phyloP scores from a whole-genome alignment of 2,113 vertebrate genomes.

The Laticauda laticaudata region DNA sequence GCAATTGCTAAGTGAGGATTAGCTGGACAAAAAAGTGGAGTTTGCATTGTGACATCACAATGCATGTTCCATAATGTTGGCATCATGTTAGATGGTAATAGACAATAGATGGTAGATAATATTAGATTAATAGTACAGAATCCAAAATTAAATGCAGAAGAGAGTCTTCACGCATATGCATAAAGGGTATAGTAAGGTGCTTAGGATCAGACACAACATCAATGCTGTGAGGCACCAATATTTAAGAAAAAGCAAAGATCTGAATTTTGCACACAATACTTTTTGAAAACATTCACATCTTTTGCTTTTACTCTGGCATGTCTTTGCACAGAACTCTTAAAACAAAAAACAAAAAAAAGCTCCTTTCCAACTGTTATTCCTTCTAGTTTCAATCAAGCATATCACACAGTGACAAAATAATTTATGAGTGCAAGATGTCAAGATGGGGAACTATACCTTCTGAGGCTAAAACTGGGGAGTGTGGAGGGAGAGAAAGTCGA shows the following conservation, averaged over 20 bases:
- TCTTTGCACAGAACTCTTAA: background rate
- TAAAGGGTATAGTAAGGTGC: background rate
- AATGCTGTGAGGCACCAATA: background rate
- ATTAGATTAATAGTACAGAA: background rate
- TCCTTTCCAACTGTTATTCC: background rate
- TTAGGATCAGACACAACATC: background rate
- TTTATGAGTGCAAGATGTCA: background rate
- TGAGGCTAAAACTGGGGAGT: background rate
- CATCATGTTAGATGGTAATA: background rate
- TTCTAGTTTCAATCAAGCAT: background rate
- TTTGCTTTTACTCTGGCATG: background rate
- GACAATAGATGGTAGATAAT: background rate
- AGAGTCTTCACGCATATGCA: background rate
- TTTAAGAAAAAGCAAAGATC: background rate
- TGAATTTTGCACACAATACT: background rate
- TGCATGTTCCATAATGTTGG: background rate
- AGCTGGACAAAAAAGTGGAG: background rate
- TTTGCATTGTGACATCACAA: background rate
- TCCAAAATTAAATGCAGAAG: background rate
- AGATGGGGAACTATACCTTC: background rate
- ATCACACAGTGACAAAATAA: background rate
- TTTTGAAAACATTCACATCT: background rate
- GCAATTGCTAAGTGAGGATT: background rate
- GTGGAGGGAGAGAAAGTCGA: background rate
- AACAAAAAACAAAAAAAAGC: background rate